phyloP scores from a whole-genome alignment of 2,113 vertebrate species.

The Rissa tridactyla region DNA sequence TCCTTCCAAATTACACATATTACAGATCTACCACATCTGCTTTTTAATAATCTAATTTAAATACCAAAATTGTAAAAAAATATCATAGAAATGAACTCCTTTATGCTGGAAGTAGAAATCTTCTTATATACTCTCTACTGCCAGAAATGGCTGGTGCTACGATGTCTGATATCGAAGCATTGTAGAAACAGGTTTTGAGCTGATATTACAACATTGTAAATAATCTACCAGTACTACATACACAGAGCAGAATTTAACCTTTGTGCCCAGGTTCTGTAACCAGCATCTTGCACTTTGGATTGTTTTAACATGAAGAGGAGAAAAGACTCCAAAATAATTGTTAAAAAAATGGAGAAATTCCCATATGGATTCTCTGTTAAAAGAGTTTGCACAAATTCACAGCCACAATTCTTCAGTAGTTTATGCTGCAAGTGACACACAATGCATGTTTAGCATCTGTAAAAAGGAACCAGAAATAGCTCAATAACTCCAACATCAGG shows the following conservation, averaged over 20 bases:
- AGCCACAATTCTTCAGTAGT: slow-evolving; percentile 80
- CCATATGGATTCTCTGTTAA: slow-evolving; percentile 59
- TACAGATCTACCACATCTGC: not conserved
- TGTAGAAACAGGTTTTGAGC: slow-evolving; percentile 38
- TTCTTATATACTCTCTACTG: not conserved
- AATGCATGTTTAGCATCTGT: slow-evolving; percentile 42
- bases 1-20: slow-evolving; percentile 18
- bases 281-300: slow-evolving; percentile 39
- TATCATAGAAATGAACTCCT: slow-evolving; percentile 7
- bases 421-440: slow-evolving; percentile 75
- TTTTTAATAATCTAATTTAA: slow-evolving; percentile 14
- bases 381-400: slow-evolving; percentile 71
- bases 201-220: not conserved
- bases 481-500: slow-evolving; percentile 31
- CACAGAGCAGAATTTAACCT: not conserved
- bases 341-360: slow-evolving; percentile 48
- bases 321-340: slow-evolving; percentile 45
- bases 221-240: slow-evolving; percentile 29
- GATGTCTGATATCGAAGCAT: slow-evolving; percentile 8
- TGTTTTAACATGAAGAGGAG: slow-evolving; percentile 10
- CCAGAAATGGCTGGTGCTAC: slow-evolving; percentile 22
- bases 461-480: slow-evolving; percentile 63
- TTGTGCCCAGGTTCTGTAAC: slow-evolving; percentile 35
- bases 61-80: slow-evolving; percentile 51
- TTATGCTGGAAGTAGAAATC: not conserved